Evolutionary conservation across 2,113 vertebrate genomes (phyloP), one percentile per base, ranked within the genome.

Genomic region (Hepsetus odoe): DNA sequence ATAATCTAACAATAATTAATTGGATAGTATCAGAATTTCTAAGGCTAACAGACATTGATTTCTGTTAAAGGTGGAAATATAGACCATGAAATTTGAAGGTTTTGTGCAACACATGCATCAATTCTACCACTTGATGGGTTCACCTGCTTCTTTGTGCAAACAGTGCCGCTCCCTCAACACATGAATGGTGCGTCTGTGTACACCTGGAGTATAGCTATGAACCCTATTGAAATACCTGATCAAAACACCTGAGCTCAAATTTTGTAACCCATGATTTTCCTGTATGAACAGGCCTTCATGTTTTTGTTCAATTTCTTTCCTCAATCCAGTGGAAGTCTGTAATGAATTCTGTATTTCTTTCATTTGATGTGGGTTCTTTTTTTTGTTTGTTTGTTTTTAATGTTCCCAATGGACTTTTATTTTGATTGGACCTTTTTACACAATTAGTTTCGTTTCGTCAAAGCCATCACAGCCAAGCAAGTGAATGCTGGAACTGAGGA

Each of bases 121-220:
- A 65, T 42, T 44, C 5, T 30, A 33, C 44, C 22, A 14, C 42
- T 67, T 51, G 58, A 40, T 32, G 53, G 55, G 53, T 35, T 44
- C 35, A 51, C 68, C 30, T 70, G 56, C 44, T 87, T 89, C 86
- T 89, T 90, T 91, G 90, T 92, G 91, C 91, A 91, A 92, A 81
- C 89, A 90, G 85, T 85, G 82, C 83, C 81, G 77, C 83, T 72
- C 68, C 69, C 64, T 62, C 35, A 81, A 87, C 85, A 86, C 83
- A 89, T 80, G 85, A 82, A 74, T 88, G 87, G 80, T 90, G 87
- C 86, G 88, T 91, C 89, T 90, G 82, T 92, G 87, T 91, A 89
- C 90, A 89, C 85, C 86, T 88, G 86, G 89, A 92, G 90, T 93
- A 92, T 93, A 93, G 93, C 93, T 94, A 94, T 94, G 93, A 94